Evolutionary conservation across 2,888 invertebrate genomes (phyloP), one percentile per base, ranked within the genome.

Genomic region (Rhodophaea formosa): DNA sequence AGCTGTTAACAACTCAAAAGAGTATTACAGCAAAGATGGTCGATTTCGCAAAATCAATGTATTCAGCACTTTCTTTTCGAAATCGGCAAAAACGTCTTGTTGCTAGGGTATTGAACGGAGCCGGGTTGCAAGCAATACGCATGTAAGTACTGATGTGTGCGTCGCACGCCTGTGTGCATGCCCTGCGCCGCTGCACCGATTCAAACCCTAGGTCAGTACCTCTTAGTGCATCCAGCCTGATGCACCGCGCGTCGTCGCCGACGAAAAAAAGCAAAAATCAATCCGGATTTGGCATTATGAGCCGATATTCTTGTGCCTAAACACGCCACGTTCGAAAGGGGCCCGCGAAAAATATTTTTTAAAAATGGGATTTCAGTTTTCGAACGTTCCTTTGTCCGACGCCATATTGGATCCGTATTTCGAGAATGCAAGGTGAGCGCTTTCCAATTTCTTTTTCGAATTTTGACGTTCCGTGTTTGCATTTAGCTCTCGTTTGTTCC

Each of bases 181-280:
- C 72, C 71, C 73, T 74, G 76, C 75, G 70, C 58, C 72, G 70
- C 56, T 77, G 79, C 74, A 75, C 61, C 62, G 58, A 23, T 35
- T 8, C 62, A 62, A 69, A 69, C 72, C 79, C 73, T 80, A 80
- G 78, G 77, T 75, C 77, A 79, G 79, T 78, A 70, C 69, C 59
- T 72, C 64, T 60, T 65, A 68, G 63, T 79, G 80, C 79, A 80
- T 62, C 68, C 69, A 60, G 57, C 59, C 56, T 73, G 64, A 63
- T 76, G 78, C 79, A 75, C 62, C 66, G 62, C 65, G 66, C 62
- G 69, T 58, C 56, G 52, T 52, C 44, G 49, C 45, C 51, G 53
- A 16, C 59, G 51, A 52, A 45, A 49, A 32, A 58, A 59, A 64
- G 62, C 62, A 74, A 66, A 69, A 67, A 68, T 69, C 68, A 71